Conservation (phyloP, 2,113 vertebrate species). For the Coryphaenoides rupestris region DNA sequence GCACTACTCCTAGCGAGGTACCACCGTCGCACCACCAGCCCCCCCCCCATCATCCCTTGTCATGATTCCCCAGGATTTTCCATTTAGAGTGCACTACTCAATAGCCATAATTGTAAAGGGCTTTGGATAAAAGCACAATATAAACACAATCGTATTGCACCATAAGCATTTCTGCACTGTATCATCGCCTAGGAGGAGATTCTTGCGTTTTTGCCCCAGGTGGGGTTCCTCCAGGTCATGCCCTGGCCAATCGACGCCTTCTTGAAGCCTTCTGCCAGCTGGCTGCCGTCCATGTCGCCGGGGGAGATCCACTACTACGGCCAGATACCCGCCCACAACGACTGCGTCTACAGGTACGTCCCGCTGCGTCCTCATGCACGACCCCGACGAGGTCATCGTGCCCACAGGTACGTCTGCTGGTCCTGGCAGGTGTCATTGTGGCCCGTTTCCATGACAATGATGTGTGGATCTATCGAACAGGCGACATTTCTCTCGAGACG, state of each 20-base stretch:
- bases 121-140: no score
- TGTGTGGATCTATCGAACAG: not conserved
- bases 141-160: no score
- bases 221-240: not conserved
- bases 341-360: constrained; percentile 4
- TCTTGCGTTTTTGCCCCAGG: not conserved
- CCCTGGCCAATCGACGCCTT: not conserved
- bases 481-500: not conserved
- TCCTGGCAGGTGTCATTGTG: not conserved
- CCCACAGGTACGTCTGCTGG: not conserved
- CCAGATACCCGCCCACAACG: not conserved
- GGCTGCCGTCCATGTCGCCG: not conserved
- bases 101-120: no score
- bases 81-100: no score
- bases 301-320: constrained; percentile 7
- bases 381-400: constrained; percentile 7
- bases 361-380: not conserved
- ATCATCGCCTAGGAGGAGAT: no score
- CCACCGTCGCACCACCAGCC: no score
- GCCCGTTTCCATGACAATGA: not conserved
- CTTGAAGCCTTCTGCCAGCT: not conserved
- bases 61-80: no score
- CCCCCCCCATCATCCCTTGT: no score
- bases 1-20: not conserved
- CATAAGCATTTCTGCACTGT: no score